A percentile compares a stretch with the other conserved stretches of the same genome.
Conservation (phyloP, 2,113 vertebrate genomes). For the Ctenodactylus gundi region DNA sequence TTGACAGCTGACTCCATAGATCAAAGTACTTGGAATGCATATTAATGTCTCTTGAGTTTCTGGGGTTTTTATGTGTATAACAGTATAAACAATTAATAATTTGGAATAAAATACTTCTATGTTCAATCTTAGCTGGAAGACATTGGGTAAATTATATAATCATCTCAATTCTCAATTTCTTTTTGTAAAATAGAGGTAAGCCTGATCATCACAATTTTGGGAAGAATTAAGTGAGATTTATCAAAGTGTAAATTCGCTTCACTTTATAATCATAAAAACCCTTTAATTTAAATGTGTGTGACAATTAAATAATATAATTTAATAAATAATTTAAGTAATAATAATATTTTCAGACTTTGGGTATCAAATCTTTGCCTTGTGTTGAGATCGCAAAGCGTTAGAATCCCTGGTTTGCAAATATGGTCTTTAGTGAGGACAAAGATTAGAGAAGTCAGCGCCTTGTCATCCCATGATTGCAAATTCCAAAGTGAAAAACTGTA, state of each 20-base stretch:
- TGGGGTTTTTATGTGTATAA: not conserved
- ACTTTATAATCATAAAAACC: not conserved
- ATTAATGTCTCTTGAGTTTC: not conserved
- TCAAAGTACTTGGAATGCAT: not conserved
- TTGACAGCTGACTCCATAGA: not conserved
- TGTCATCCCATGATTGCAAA: not conserved
- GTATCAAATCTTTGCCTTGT: not conserved
- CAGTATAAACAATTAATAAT: not conserved
- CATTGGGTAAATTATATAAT: not conserved
- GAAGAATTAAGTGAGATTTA: not conserved
- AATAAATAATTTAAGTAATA: not conserved
- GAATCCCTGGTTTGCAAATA: not conserved
- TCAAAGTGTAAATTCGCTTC: not conserved
- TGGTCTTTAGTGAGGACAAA: not conserved
- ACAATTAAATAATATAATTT: not conserved
- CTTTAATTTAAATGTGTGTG: not conserved
- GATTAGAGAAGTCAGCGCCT: not conserved
- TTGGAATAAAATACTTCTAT: not conserved
- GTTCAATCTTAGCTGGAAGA: not conserved
- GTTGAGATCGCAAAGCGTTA: not conserved
- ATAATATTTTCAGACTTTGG: not conserved
- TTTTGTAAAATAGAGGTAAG: not conserved
- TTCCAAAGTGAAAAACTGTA: not conserved
- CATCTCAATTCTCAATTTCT: not conserved
- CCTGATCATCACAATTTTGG: too few species aligned